A percentile compares a stretch with the other conserved stretches of the same genome.
phyloP scores from a whole-genome alignment of 2,113 vertebrate species.

The Onychorhynchus coronatus region DNA sequence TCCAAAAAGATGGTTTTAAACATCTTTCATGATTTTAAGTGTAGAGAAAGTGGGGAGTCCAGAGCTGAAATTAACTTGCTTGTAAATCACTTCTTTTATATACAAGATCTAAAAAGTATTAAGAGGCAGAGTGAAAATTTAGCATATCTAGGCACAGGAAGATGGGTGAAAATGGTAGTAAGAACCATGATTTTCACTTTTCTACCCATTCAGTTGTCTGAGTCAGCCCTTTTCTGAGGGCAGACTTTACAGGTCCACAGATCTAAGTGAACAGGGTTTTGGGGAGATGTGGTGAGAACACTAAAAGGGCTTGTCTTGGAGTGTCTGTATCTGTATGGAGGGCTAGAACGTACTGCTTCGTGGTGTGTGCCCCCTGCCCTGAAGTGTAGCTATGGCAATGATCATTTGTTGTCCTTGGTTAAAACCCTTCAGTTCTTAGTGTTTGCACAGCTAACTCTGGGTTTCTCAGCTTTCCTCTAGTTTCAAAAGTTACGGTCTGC shows the following conservation, averaged over 20 bases:
- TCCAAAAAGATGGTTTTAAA: background rate
- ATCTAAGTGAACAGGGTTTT: background rate
- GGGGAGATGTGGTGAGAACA: background rate
- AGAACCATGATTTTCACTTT: background rate
- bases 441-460: background rate
- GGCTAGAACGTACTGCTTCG: background rate
- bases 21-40: background rate
- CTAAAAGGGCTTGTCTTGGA: background rate
- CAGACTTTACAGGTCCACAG: accelerated
- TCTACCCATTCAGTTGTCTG: background rate
- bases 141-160: background rate
- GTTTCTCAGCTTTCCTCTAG: background rate
- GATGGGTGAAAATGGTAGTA: background rate
- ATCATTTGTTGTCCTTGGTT: background rate
- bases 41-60: background rate
- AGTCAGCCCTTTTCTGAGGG: background rate
- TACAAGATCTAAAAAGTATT: background rate
- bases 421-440: background rate
- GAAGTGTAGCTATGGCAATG: background rate
- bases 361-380: no score
- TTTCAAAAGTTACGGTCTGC: background rate
- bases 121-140: background rate
- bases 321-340: background rate
- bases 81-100: background rate
- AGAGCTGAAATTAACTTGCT: background rate